Conservation (phyloP, 2,113 vertebrate genomes). For the Ceratotherium simum region DNA sequence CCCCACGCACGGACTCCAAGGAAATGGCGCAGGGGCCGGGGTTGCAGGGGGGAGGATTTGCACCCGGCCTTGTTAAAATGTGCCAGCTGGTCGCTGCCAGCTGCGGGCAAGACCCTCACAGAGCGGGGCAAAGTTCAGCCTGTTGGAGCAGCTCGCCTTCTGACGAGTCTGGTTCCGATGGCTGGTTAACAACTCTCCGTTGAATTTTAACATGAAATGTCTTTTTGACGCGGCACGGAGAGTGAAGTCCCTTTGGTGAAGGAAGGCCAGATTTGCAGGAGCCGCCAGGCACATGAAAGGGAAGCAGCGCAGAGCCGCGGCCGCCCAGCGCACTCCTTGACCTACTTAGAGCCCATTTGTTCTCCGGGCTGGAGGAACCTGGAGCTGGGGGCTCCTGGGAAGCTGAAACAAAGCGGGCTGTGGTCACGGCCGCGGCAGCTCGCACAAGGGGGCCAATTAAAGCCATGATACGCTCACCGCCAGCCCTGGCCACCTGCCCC, state of each 20-base stretch:
- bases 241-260: slow-evolving; percentile 71
- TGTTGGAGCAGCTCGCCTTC: background rate
- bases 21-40: rapidly evolving
- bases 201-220: slow-evolving; percentile 79
- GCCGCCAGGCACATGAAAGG: slow-evolving; percentile 39
- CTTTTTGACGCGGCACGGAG: slow-evolving; percentile 61
- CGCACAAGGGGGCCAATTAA: background rate
- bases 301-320: background rate
- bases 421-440: background rate
- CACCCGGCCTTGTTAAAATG: background rate
- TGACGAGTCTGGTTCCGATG: background rate
- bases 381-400: background rate
- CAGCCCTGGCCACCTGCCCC: background rate
- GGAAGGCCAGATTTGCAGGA: background rate
- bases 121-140: slow-evolving; percentile 2
- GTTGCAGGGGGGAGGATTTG: rapidly evolving
- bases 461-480: background rate
- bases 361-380: background rate
- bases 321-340: background rate
- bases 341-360: slow-evolving; percentile 53
- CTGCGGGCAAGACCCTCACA: background rate
- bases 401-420: rapidly evolving
- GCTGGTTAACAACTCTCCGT: slow-evolving; percentile 59
- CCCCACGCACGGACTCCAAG: rapidly evolving
- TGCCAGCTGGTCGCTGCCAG: background rate